Percentiles rank a stretch among this genome's conserved stretches.
Evolutionary conservation across 2,113 vertebrate genomes (phyloP).

Genomic region (Notarius quadriscutis): DNA sequence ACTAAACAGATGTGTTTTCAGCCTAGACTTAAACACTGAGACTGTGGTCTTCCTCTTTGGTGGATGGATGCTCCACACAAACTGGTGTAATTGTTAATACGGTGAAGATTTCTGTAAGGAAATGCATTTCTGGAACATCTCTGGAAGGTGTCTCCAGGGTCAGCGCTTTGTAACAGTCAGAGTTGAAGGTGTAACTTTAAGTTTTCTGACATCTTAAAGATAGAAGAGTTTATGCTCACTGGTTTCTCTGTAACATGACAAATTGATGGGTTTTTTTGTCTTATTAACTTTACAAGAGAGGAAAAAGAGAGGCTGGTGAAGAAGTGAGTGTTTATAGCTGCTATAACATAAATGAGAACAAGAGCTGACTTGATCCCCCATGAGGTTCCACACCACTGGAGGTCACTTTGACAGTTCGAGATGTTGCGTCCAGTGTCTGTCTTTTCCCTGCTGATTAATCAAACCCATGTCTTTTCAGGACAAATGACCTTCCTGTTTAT

Average conservation of each 20-base stretch:
- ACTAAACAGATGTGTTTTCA: too few species aligned
- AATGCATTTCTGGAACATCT: background rate
- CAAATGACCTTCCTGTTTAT: constrained; percentile 56
- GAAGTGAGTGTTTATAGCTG: background rate
- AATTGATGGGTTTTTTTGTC: background rate
- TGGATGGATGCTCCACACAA: background rate
- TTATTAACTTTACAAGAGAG: background rate
- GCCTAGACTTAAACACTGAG: too few species aligned
- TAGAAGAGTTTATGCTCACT: background rate
- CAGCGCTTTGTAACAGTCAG: background rate
- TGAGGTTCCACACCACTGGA: background rate
- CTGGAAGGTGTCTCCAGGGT: background rate
- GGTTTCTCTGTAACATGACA: background rate
- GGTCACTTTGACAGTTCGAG: background rate
- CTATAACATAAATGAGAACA: background rate
- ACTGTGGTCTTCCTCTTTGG: too few species aligned
- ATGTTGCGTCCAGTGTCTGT: background rate
- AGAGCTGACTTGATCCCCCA: background rate
- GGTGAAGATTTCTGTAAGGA: background rate
- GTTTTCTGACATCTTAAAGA: background rate
- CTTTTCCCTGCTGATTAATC: constrained; percentile 34
- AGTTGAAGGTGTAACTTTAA: background rate
- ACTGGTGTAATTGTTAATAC: background rate
- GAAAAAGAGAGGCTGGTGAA: background rate
- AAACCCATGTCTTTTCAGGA: constrained; percentile 34